Evolutionary conservation across 2,888 invertebrate species (phyloP).

Genomic region (Argyra leucocephala): DNA sequence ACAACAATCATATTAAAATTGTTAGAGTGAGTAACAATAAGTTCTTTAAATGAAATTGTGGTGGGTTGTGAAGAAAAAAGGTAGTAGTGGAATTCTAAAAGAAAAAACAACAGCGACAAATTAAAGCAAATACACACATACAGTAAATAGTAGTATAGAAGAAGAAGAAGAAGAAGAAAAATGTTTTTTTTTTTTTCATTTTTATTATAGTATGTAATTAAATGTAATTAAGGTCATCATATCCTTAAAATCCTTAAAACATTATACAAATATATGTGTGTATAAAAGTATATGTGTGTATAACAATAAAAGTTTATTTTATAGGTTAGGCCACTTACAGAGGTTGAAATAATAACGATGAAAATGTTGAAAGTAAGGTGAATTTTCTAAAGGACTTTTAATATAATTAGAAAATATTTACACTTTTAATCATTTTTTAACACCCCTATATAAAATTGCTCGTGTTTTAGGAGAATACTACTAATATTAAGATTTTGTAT

Average conservation of each 20-base stretch:
- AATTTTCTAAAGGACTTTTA: not conserved
- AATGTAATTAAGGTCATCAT: not conserved
- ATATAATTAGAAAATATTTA: slow-evolving; percentile 6
- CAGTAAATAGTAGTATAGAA: not conserved
- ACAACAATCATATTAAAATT: too few species aligned
- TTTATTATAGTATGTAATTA: slow-evolving; percentile 1
- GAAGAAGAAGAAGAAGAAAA: not conserved
- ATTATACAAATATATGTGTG: not conserved
- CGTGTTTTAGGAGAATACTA: too few species aligned
- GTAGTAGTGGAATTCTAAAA: too few species aligned
- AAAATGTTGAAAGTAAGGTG: too few species aligned
- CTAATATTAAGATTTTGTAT: not conserved
- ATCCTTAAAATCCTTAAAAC: not conserved
- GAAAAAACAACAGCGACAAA: not conserved
- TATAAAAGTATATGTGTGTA: not conserved
- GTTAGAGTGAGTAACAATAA: too few species aligned
- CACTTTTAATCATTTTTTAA: slow-evolving; percentile 3
- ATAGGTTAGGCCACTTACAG: too few species aligned
- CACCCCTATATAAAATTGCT: too few species aligned
- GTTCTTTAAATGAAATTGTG: too few species aligned
- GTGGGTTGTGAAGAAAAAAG: too few species aligned
- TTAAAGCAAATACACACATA: not conserved
- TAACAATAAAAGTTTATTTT: not conserved
- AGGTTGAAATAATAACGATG: too few species aligned
- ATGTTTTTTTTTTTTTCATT: too few species aligned